Conservation (phyloP, 2,797 vertebrate genomes). For the Benthosema pterotum region DNA sequence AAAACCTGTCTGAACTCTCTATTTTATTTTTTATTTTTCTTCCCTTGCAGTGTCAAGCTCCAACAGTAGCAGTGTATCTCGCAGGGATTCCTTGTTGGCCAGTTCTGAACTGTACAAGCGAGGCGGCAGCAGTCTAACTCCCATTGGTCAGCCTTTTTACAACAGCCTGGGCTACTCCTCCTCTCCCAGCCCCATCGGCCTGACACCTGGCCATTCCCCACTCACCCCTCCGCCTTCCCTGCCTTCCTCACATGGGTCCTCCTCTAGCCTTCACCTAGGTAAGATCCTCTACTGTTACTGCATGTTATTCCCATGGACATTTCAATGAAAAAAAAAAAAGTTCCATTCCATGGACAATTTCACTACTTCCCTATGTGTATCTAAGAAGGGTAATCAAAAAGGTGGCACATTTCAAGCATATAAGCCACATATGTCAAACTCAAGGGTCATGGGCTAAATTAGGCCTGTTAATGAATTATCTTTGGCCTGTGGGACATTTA, state of each 20-base stretch:
- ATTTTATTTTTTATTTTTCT: too few relatives aligned
- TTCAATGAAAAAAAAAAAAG: too few relatives aligned
- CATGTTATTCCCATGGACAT: background rate
- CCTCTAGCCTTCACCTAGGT: constrained; percentile 98
- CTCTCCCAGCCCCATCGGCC: constrained; percentile 97
- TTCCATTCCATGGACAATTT: too few relatives aligned
- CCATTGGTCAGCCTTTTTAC: constrained; percentile 98
- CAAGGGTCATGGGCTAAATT: too few relatives aligned
- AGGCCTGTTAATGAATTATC: too few relatives aligned
- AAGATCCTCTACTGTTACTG: constrained; percentile 31
- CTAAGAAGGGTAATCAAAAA: too few relatives aligned
- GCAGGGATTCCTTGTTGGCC: constrained; percentile 96
- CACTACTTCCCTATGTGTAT: too few relatives aligned
- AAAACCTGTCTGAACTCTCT: background rate
- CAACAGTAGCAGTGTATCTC: constrained; percentile 93
- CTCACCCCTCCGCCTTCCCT: constrained; percentile 96
- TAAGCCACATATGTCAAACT: too few relatives aligned
- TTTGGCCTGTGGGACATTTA: too few relatives aligned
- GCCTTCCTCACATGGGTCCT: constrained; percentile 97
- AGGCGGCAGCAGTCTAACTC: constrained; percentile 94
- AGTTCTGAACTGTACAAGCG: constrained; percentile 98
- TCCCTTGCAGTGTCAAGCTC: constrained; percentile 88
- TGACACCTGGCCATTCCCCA: constrained; percentile 96
- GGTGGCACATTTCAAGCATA: too few relatives aligned
- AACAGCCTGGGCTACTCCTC: constrained; percentile 99